These are phyloP conservation scores for Sula dactylatra DNA, from an alignment of 2,113 vertebrate genomes.

Conservation along the genomic window DNA sequence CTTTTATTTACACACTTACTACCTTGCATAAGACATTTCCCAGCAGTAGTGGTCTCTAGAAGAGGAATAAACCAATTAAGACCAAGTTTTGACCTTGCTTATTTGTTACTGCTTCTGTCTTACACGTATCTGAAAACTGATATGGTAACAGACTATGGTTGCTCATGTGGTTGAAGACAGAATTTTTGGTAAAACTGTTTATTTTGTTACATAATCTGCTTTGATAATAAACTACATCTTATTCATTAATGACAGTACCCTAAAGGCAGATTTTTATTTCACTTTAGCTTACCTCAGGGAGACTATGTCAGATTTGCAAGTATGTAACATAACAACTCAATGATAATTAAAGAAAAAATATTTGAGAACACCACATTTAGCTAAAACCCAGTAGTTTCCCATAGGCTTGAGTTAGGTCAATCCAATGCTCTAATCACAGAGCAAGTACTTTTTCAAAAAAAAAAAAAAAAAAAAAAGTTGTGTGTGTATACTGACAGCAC, in stretches of 20 bases:
- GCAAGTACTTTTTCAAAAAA: background rate
- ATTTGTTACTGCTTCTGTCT: background rate
- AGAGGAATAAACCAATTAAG: background rate
- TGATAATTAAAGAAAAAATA: background rate
- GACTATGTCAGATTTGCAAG: background rate
- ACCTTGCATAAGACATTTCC: background rate
- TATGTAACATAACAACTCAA: background rate
- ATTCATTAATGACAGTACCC: background rate
- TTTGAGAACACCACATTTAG: background rate
- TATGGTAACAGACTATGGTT: fast-evolving
- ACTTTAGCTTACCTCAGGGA: background rate
- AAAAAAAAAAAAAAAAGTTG: background rate
- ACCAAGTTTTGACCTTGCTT: background rate
- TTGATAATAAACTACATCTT: background rate
- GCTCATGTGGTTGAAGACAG: background rate
- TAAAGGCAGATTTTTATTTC: background rate
- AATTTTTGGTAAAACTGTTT: background rate
- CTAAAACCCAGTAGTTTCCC: background rate
- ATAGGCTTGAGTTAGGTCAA: background rate
- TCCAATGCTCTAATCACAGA: background rate
- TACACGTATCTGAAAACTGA: background rate
- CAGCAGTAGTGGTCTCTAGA: background rate
- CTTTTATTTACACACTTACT: background rate
- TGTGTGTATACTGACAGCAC: background rate
- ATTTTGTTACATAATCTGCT: background rate